Evolutionary conservation across 2,113 vertebrate genomes (phyloP).

Genomic region (Probosciger aterrimus): DNA sequence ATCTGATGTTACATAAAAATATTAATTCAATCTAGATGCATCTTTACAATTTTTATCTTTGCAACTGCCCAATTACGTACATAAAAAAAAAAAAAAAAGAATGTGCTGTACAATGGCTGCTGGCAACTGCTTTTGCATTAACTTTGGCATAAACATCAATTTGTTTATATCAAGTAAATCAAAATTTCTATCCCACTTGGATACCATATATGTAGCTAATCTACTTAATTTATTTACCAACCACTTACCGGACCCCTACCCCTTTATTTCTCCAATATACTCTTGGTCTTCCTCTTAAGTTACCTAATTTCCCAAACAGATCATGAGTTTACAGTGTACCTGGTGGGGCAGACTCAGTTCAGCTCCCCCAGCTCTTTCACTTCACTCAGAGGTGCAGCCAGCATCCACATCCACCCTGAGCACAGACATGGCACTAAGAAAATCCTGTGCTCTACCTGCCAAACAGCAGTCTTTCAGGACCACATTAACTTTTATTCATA

Average conservation of each 20-base stretch:
- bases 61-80: not conserved
- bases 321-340: not conserved
- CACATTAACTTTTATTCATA: not conserved
- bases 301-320: not conserved
- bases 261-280: not conserved
- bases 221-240: not conserved
- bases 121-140: not conserved
- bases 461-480: not conserved
- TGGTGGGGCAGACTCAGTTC: not conserved
- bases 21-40: not conserved
- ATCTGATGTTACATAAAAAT: not conserved
- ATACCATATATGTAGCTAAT: not conserved
- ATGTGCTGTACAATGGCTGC: not conserved
- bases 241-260: not conserved
- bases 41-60: not conserved
- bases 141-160: not conserved
- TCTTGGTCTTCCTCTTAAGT: not conserved
- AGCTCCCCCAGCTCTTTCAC: not conserved
- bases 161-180: not conserved
- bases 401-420: rapidly evolving
- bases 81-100: not conserved
- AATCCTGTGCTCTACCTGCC: not conserved
- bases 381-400: not conserved
- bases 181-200: not conserved
- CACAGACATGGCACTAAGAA: not conserved